Base-by-base conservation (phyloP, 2,888 invertebrate genomes). In the Lobophora halterata region DNA sequence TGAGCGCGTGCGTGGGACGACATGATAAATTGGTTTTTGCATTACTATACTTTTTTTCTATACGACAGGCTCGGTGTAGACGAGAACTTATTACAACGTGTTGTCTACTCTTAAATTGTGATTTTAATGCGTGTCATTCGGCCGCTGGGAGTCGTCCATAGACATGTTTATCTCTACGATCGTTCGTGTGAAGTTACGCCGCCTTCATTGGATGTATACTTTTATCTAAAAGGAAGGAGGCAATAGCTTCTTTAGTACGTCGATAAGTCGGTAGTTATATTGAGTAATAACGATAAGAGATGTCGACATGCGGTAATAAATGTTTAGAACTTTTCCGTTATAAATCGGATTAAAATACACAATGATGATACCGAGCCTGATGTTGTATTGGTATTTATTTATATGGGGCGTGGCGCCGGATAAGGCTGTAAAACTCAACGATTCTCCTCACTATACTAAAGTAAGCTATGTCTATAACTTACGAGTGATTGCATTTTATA, bases 401-500 rank as follows among this genome's bases (percentile, higher is more conserved):
- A 61, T 63, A 56, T 54, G 61, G 71, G 74, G 65, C 67, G 61
- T 57, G 65, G 62, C 65, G 58, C 58, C 68, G 56, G 64, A 62
- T 65, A 68, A 69, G 71, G 71, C 66, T 77, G 83, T 85, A 86
- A 87, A 79, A 82, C 79, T 81, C 86, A 85, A 85, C 80, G 86
- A 82, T 83, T 80, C 71, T 68, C 60, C 65, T 67, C 72, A 73
- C 70, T 70, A 68, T 76, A 65, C 63, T 75, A 62, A 78, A 79
- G 71, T 85, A 87, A 83, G 81, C 80, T 85, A 85, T 79, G 77
- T 85, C 71, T 52, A 43, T 78, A 80, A 78, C 77, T 71, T 79
- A 82, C 74, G 85, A 79, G 80, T 83, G 85, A 79, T 78, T 85
- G 86, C 86, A 86, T 86, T 86, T 87, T 87, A 83, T 87, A 83